Percentiles rank a stretch among this genome's conserved stretches.
phyloP scores from a whole-genome alignment of 53 echinoderm and acorn worm species.

The Paracentrotus lividus region DNA sequence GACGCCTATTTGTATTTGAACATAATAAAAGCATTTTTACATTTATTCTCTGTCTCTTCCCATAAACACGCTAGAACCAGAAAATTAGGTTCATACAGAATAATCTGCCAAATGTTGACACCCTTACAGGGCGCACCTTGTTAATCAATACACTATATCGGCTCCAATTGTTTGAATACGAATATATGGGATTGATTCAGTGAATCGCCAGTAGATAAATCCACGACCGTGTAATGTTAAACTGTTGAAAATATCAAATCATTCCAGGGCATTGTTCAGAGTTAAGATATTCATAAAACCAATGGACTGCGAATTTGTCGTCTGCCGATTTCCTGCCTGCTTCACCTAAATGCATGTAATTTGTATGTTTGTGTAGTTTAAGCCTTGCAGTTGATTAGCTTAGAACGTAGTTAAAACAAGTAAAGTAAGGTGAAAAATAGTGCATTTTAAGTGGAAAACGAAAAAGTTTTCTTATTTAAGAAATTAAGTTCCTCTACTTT shows the following conservation, averaged over 20 bases:
- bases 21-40: no score
- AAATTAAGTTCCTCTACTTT: no score
- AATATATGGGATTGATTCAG: neutral
- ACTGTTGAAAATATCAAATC: neutral
- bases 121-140: neutral
- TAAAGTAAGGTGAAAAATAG: neutral
- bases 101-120: neutral
- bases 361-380: neutral
- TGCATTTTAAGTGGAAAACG: neutral
- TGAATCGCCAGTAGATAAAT: neutral
- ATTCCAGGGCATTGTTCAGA: neutral
- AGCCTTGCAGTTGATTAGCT: neutral
- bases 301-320: neutral
- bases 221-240: neutral
- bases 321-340: neutral
- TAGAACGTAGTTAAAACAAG: neutral
- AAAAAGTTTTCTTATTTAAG: no score
- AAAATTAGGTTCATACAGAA: no score
- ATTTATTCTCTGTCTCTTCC: no score
- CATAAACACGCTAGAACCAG: no score
- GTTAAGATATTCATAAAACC: slow-evolving; percentile 4
- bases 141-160: slow-evolving; percentile 1
- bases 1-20: no score
- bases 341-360: neutral
- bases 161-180: neutral